Percentiles rank a stretch among this genome's conserved stretches.
Conservation (phyloP, 2,797 vertebrate genomes). For the Yasuhikotakia modesta region DNA sequence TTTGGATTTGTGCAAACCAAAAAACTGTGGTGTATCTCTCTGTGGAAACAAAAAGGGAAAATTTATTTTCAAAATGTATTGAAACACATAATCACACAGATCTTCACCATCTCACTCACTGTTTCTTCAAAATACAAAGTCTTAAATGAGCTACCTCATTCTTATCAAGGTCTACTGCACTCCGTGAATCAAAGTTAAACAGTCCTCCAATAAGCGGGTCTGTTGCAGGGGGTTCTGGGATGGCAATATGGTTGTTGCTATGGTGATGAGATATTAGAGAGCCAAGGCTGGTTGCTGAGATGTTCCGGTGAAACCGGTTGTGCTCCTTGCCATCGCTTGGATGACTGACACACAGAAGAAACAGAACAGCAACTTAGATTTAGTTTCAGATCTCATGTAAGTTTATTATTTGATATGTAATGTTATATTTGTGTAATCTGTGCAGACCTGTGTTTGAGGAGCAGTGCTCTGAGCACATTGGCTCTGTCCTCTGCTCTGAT, state of each 20-base stretch:
- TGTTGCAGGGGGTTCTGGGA: constrained; percentile 81
- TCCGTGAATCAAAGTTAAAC: constrained; percentile 69
- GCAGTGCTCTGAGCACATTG: constrained; percentile 91
- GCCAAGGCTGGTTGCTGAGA: constrained; percentile 90
- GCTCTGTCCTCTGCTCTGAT: constrained; percentile 93
- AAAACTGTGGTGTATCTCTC: constrained; percentile 74
- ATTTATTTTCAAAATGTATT: no score
- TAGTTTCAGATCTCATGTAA: not conserved
- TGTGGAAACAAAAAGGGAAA: constrained; percentile 57
- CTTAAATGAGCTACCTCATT: constrained; percentile 83
- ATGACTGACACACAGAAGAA: constrained; percentile 78
- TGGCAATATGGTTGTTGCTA: constrained; percentile 79
- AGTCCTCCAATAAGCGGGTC: constrained; percentile 87
- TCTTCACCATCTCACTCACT: no score
- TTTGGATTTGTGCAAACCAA: constrained; percentile 89
- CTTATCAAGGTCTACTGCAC: constrained; percentile 82
- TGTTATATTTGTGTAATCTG: not conserved
- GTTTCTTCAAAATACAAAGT: not conserved
- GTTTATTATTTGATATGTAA: not conserved
- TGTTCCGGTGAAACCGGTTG: constrained; percentile 90
- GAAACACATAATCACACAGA: not conserved
- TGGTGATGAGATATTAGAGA: constrained; percentile 88
- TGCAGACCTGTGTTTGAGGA: constrained; percentile 93
- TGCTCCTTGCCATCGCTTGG: constrained; percentile 95
- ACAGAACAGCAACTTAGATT: constrained; percentile 41